Evolutionary conservation across 2,113 vertebrate genomes (phyloP).

Genomic region (Corythaixoides concolor): DNA sequence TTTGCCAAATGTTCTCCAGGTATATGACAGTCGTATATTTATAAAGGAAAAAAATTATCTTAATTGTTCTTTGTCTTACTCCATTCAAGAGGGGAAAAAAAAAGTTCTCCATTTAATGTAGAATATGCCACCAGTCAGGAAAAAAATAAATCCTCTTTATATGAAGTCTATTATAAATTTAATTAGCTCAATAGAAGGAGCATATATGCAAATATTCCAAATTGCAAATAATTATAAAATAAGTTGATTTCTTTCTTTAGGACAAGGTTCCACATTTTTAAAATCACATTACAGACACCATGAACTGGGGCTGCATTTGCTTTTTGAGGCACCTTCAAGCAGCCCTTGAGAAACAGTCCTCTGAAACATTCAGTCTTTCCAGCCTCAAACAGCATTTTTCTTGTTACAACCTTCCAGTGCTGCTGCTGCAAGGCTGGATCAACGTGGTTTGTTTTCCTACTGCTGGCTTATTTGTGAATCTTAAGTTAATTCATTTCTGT

Average conservation of each 20-base stretch:
- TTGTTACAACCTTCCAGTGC: not conserved
- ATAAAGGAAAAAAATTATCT: not conserved
- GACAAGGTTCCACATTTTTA: not conserved
- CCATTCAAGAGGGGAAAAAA: not conserved
- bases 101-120: not conserved
- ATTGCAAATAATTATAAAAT: not conserved
- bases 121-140: not conserved
- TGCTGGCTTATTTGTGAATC: not conserved
- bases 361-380: not conserved
- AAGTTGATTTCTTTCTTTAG: not conserved
- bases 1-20: not conserved
- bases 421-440: not conserved
- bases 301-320: not conserved
- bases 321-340: not conserved
- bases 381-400: not conserved
- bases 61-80: not conserved
- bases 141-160: not conserved
- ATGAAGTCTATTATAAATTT: not conserved
- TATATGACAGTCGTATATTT: not conserved
- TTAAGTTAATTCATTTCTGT: not conserved
- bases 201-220: not conserved
- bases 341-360: not conserved
- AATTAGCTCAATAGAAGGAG: not conserved
- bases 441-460: not conserved
- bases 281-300: not conserved